Base-by-base conservation (phyloP, 2,797 vertebrate genomes). In the Columba guinea region DNA sequence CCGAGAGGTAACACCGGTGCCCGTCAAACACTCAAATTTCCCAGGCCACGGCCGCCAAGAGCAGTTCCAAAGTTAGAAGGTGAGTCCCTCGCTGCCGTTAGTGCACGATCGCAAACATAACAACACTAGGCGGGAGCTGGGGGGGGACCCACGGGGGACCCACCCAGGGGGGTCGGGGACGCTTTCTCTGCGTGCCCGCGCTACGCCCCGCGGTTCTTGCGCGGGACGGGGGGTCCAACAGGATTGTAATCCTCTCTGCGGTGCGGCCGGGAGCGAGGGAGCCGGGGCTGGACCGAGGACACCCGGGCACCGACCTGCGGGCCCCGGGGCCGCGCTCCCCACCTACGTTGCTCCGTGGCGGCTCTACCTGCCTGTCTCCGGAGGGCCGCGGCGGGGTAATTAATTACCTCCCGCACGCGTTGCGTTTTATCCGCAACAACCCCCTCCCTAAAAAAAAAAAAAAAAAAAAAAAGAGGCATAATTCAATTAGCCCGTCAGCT, bases 41-140 rank as follows among this genome's bases (percentile, higher is more conserved):
- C 97, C 98, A 96, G 97, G 98, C 95, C 96, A 91, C 97, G 96
- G 93, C 97, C 96, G 92, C 95, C 98, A 97, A 97, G 97, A 98
- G 84, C 96, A 98, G 97, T 97, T 94, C 97, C 97, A 93, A 98
- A 97, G 95, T 97, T 96, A 96, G 96, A 98, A 99, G 99, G 99
- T 99, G 98, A 99, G 98, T 99, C 97, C 88, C 55, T 86, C 86
- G 92, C 94, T 79, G 93, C 94, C 84, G 95, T 90, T 93, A 88
- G 80, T 44, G 79, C 93, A 23, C 49, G 78, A 58, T 35, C 8
- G 75, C 82, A 79, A 22, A 44, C 49, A 27, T 14, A 64, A 23
- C 82, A 68, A 58, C 34, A 62, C 17, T 46, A 56, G 69, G 76
- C 51, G 67, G 84, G 65, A 18, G 65, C 34, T 11, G 49, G 62